phyloP scores from a whole-genome alignment of 2,113 vertebrate genomes.

The Turdus rufiventris region DNA sequence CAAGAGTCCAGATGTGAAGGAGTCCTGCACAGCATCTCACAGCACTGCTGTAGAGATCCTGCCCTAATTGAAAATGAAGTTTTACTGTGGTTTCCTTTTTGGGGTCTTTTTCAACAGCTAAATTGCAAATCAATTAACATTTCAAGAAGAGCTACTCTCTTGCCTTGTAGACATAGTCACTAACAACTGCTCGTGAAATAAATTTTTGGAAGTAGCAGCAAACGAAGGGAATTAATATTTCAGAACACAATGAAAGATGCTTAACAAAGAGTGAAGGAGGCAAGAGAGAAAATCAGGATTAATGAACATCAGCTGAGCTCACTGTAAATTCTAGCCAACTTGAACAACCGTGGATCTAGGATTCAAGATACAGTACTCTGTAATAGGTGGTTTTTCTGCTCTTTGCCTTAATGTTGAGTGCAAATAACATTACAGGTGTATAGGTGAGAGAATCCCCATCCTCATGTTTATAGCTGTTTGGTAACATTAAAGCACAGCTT shows the following conservation, averaged over 20 bases:
- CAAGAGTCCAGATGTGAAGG: neutral
- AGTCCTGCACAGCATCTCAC: neutral
- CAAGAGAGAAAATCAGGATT: neutral
- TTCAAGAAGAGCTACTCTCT: neutral
- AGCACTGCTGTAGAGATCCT: neutral
- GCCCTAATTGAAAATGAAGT: neutral
- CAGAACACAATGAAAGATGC: neutral
- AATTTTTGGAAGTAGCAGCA: neutral
- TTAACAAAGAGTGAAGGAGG: neutral
- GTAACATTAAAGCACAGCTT: neutral
- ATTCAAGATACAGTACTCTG: neutral
- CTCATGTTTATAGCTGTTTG: neutral
- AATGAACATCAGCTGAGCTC: neutral
- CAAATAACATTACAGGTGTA: neutral
- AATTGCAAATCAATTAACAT: slow-evolving; percentile 13
- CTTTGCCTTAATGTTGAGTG: neutral
- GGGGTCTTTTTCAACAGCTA: neutral
- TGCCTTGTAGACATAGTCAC: neutral
- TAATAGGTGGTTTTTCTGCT: neutral
- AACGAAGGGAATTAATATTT: neutral
- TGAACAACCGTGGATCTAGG: neutral
- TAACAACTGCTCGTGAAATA: neutral
- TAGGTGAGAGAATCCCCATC: neutral
- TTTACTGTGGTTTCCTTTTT: neutral
- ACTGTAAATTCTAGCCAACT: neutral